Evolutionary conservation across 2,888 invertebrate genomes (phyloP), one percentile per base, ranked within the genome.

Genomic region (Acanthococcus lagerstroemiae): DNA sequence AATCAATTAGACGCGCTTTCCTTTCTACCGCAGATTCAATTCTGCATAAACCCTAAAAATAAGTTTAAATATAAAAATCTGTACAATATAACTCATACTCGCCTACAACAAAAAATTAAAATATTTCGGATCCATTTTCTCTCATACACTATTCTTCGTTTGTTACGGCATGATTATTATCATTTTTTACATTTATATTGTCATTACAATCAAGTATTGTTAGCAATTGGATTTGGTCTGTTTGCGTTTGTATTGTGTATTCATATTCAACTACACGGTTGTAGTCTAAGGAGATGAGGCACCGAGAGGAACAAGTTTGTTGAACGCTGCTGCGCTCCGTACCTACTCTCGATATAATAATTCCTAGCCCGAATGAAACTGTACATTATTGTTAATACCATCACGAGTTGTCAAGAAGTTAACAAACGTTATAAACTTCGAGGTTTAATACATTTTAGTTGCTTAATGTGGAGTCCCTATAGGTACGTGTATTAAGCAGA

Each of bases 161-260:
- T 22, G 52, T 24, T 52, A 52, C 52, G 19, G 9, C 21, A 54
- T 44, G 63, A 63, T 63, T 63, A 63, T 63, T 63, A 63, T 63
- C 50, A 52, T 63, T 63, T 63, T 63, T 22, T n/a, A n/a, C 60
- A 60, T 60, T 54, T 30, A 52, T 63, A 63, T 63, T 63, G 63
- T 63, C 63, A 52, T 63, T 63, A 63, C 63, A 63, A 63, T 63
- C 63, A 44, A 54, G 26, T 44, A 63, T 63, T 63, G 63, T 63
- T 63, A 63, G 54, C 63, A 63, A 63, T 63, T 63, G 54, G 63
- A 63, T 63, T 63, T 63, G 63, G 63, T 63, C 63, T 63, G 63
- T 63, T 63, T 61, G 50, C 30, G 61, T 61, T 50, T 44, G 54
- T 52, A 52, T 52, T 52, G 52, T 63, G 48, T 60, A 48, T 46